phyloP scores from a whole-genome alignment of 2,888 invertebrate species.

The Tetranychus truncatus region DNA sequence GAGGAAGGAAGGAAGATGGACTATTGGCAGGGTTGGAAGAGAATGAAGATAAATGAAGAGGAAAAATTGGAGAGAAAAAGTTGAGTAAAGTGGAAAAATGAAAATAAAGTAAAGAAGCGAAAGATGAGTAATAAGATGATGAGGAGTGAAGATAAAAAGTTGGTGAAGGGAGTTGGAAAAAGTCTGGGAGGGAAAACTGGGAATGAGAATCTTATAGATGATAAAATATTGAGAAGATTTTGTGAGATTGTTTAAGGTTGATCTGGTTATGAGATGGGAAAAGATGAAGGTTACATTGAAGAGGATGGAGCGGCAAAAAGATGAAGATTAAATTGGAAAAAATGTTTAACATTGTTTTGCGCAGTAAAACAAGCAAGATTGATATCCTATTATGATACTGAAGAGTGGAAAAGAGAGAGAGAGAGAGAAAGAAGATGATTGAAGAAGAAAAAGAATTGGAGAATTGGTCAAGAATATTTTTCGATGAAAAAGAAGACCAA shows the following conservation, averaged over 20 bases:
- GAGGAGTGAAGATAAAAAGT: background rate
- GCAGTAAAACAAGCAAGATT: background rate
- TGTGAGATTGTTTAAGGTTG: background rate
- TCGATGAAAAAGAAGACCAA: background rate
- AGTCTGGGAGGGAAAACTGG: background rate
- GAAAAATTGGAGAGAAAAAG: background rate
- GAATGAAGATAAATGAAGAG: background rate
- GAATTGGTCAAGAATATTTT: background rate
- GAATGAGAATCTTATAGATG: background rate
- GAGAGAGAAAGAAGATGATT: background rate
- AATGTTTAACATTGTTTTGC: constrained; percentile 1
- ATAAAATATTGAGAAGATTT: background rate
- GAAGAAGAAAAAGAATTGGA: background rate
- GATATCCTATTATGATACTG: background rate
- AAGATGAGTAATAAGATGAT: background rate
- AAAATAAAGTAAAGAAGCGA: background rate
- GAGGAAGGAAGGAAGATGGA: background rate
- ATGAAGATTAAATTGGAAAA: constrained; percentile 1
- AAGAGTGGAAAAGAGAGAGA: background rate
- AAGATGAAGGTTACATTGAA: background rate
- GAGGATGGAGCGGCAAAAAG: background rate
- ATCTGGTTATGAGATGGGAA: background rate
- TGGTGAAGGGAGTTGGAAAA: background rate
- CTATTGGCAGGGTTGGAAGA: background rate
- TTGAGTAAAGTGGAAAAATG: background rate